These are phyloP conservation scores for Drosophila lacicola DNA, from an alignment of 2,888 invertebrate genomes.

Conservation along the genomic window DNA sequence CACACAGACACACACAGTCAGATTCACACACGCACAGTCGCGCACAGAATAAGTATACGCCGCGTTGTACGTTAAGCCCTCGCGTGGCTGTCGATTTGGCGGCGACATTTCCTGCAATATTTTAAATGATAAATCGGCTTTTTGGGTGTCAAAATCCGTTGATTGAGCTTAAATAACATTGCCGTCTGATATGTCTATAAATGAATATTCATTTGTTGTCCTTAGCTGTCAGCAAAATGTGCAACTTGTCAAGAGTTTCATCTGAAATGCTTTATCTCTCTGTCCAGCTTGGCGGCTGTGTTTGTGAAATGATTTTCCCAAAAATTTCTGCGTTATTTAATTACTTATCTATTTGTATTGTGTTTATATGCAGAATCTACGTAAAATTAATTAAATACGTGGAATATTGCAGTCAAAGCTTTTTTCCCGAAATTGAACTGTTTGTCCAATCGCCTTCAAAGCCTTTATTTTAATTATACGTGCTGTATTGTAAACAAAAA, in stretches of 20 bases:
- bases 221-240: neutral
- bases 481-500: too few species aligned
- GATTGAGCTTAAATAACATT: neutral
- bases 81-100: neutral
- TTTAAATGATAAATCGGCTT: slow-evolving; percentile 54
- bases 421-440: too few species aligned
- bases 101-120: slow-evolving; percentile 10
- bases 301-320: neutral
- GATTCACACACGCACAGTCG: neutral
- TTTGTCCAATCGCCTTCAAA: too few species aligned
- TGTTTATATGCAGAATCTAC: too few species aligned
- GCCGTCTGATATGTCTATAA: slow-evolving; percentile 24
- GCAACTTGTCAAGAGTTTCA: neutral
- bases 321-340: neutral
- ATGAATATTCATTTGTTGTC: slow-evolving; percentile 11
- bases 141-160: slow-evolving; percentile 1
- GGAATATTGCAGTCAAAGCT: too few species aligned
- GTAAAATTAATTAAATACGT: too few species aligned
- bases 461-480: too few species aligned
- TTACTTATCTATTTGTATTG: neutral
- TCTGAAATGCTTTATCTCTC: neutral
- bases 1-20: neutral
- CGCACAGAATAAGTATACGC: neutral
- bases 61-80: neutral
- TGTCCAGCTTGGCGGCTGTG: neutral